A percentile compares a stretch with the other conserved stretches of the same genome.
These are phyloP conservation scores for Schlechtendalia chinensis DNA, from an alignment of 1,140 invertebrate species.

Conservation along the genomic window DNA sequence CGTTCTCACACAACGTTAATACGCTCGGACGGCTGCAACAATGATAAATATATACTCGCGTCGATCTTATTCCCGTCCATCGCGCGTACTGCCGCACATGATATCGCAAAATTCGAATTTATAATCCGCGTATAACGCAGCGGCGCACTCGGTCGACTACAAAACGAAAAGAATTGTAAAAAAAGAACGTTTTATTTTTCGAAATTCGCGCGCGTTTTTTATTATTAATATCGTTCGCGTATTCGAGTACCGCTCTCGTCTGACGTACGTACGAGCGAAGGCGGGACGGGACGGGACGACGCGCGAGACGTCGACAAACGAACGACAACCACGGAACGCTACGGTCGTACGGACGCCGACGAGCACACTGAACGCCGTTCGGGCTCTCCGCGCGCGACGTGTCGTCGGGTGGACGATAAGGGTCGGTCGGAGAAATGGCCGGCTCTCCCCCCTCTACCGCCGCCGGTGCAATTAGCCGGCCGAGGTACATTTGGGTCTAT, in stretches of 20 bases:
- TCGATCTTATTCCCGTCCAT: no score
- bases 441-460: neutral
- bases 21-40: no score
- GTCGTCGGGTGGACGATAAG: slow-evolving; percentile 17
- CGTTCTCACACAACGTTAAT: no score
- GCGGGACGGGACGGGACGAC: neutral
- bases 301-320: neutral
- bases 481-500: neutral
- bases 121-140: no score
- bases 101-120: no score
- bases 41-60: no score
- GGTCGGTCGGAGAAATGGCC: slow-evolving; percentile 4
- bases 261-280: no score
- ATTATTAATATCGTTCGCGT: neutral
- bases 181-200: no score
- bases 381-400: neutral
- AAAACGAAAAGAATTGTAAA: neutral
- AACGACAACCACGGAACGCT: neutral
- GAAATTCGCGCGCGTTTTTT: neutral
- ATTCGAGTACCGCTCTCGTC: no score
- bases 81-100: no score
- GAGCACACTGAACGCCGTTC: slow-evolving; percentile 31
- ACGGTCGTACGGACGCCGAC: slow-evolving; percentile 37
- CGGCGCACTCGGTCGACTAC: neutral
- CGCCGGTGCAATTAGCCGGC: neutral